phyloP scores from a whole-genome alignment of 2,888 invertebrate genomes.

The Amiota minor region DNA sequence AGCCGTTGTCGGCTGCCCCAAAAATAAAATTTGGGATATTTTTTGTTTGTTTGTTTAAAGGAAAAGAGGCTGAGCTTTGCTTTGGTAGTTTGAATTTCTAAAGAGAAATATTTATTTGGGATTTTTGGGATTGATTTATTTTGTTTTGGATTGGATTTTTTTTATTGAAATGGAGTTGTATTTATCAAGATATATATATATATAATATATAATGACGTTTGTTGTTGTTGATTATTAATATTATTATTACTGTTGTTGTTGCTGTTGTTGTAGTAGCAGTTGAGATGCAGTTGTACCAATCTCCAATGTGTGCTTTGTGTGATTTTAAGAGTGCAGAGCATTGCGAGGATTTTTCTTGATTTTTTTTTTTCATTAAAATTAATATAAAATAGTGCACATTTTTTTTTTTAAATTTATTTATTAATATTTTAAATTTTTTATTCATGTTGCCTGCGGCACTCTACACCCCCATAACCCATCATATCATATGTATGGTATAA shows the following conservation, averaged over 20 bases:
- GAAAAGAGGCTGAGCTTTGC: not conserved
- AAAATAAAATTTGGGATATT: not conserved
- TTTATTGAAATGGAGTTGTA: too few species aligned
- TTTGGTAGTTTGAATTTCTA: too few species aligned
- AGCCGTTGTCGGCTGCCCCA: conserved; percentile 24
- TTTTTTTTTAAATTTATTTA: not conserved
- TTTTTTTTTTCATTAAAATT: not conserved
- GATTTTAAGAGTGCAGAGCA: too few species aligned
- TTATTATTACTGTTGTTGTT: not conserved
- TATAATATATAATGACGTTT: too few species aligned
- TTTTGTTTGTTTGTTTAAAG: conserved; percentile 26
- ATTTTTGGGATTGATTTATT: too few species aligned
- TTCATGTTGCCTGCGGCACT: too few species aligned
- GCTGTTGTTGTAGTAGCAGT: conserved; percentile 11
- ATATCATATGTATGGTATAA: too few species aligned
- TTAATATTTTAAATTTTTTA: not conserved
- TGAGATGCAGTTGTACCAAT: conserved; percentile 6
- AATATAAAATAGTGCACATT: not conserved
- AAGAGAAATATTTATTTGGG: too few species aligned
- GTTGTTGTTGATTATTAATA: not conserved
- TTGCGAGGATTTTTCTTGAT: too few species aligned
- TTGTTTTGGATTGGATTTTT: too few species aligned
- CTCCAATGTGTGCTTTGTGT: conserved; percentile 7
- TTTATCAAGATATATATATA: too few species aligned
- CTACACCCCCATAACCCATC: too few species aligned